A percentile compares a stretch with the other conserved stretches of the same genome.
These are phyloP conservation scores for Chloroceryle aenea DNA, from an alignment of 2,113 vertebrate species.

Conservation along the genomic window DNA sequence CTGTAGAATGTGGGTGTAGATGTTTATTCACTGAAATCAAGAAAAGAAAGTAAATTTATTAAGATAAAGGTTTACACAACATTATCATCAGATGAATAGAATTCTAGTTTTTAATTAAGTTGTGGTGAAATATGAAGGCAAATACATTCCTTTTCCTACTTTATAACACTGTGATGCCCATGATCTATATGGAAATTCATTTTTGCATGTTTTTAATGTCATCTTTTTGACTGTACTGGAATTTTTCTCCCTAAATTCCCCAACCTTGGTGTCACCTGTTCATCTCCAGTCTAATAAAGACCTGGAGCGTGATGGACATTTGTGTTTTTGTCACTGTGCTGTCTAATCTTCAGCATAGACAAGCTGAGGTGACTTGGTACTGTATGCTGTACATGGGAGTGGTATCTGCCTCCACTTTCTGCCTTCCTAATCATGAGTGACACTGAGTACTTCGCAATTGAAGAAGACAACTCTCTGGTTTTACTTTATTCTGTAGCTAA, in stretches of 20 bases:
- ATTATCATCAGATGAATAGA: not conserved
- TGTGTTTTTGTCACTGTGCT: not conserved
- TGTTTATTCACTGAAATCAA: not conserved
- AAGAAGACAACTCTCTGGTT: not conserved
- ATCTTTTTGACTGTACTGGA: not conserved
- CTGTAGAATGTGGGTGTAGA: not conserved
- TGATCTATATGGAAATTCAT: not conserved
- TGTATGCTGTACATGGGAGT: accelerated
- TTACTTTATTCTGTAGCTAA: not conserved
- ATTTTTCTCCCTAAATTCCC: not conserved
- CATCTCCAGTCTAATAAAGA: not conserved
- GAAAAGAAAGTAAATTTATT: not conserved
- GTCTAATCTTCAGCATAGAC: not conserved
- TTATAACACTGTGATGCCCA: not conserved
- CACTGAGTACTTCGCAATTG: accelerated
- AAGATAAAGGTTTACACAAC: not conserved
- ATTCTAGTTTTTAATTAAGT: not conserved
- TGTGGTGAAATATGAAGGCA: not conserved
- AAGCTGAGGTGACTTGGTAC: not conserved
- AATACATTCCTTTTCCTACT: not conserved
- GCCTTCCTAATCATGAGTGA: accelerated
- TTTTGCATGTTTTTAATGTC: not conserved
- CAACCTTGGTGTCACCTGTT: not conserved
- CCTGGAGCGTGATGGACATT: not conserved
- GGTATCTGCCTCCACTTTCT: not conserved